Evolutionary conservation across 2,888 invertebrate genomes (phyloP), one percentile per base, ranked within the genome.

Genomic region (Sinodicranocentrus sp.): DNA sequence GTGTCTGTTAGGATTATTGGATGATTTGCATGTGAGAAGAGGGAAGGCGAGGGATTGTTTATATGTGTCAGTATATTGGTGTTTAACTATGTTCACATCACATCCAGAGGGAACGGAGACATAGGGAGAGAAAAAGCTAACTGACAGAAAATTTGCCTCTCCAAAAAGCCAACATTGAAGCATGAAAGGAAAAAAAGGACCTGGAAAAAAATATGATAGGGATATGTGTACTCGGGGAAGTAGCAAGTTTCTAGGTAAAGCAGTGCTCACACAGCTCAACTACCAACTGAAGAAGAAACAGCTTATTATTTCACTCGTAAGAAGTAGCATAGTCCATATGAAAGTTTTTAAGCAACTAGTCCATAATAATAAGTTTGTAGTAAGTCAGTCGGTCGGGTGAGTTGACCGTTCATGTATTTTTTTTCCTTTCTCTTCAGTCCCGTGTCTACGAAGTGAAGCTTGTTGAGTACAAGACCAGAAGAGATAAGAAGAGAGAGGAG

Each of bases 341-440:
- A 8, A 13, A n/a, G 48, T n/a, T n/a, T 48, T 48, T 15, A n/a
- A 48, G 48, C 48, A 48, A 48, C 48, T 2, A 48, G 48, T 21
- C 2, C 25, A 19, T 21, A 19, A 26, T 19, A 6, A 67, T 2
- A 8, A n/a, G 23, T 48, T 48, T n/a, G 48, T 48, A 48, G 48
- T 48, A 48, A 48, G 48, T 48, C 48, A 48, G 48, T 48, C 48
- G n/a, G 48, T 48, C 48, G 48, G 67, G 17, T 8, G 17, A 65
- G 21, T n/a, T 6, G 39, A 39, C 65, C 28, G 28, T 65, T 65
- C 19, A 26, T 19, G 25, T 65, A 8, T 6, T 65, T 65, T 17
- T 17, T 21, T 57, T 19, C 21, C 3, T n/a, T 21, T 43, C 43
- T 67, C 67, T 67, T 21, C 39, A 43, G 10, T 19, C 6, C 26